These are phyloP conservation scores for Parnassius smintheus DNA, from an alignment of 2,888 invertebrate species.

Conservation along the genomic window DNA sequence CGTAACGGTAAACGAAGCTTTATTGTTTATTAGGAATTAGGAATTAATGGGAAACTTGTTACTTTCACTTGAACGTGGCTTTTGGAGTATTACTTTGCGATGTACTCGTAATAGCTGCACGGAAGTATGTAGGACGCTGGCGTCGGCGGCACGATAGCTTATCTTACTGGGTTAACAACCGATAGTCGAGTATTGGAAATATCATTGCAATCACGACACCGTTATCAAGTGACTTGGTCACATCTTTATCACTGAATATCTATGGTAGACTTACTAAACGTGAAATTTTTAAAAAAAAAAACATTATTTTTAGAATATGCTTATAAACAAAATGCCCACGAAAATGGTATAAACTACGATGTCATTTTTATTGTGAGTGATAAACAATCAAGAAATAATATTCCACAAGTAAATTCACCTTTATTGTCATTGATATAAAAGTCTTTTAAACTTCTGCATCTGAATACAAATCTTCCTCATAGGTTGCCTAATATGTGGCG, in stretches of 20 bases:
- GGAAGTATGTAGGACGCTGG: conserved; percentile 77
- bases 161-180: conserved; percentile 78
- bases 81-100: conserved; percentile 4
- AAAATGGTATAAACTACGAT: too few species aligned
- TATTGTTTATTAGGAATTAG: too few species aligned
- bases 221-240: conserved; percentile 48
- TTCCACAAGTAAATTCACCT: too few species aligned
- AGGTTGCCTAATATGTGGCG: too few species aligned
- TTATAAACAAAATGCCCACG: too few species aligned
- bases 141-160: conserved; percentile 64
- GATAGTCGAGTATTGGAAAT: conserved; percentile 62
- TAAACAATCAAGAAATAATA: too few species aligned
- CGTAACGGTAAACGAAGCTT: too few species aligned
- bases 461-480: too few species aligned
- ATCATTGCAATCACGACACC: conserved; percentile 62
- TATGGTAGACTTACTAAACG: conserved; percentile 1
- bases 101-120: conserved; percentile 33
- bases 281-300: conserved; percentile 1
- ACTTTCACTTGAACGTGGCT: conserved; percentile 21
- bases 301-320: neutral
- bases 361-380: too few species aligned
- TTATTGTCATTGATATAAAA: too few species aligned
- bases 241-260: conserved; percentile 44
- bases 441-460: too few species aligned
- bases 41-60: neutral